Percentiles rank a stretch among this genome's conserved stretches.
Evolutionary conservation across 2,797 vertebrate genomes (phyloP).

Genomic region (Falco rusticolus): DNA sequence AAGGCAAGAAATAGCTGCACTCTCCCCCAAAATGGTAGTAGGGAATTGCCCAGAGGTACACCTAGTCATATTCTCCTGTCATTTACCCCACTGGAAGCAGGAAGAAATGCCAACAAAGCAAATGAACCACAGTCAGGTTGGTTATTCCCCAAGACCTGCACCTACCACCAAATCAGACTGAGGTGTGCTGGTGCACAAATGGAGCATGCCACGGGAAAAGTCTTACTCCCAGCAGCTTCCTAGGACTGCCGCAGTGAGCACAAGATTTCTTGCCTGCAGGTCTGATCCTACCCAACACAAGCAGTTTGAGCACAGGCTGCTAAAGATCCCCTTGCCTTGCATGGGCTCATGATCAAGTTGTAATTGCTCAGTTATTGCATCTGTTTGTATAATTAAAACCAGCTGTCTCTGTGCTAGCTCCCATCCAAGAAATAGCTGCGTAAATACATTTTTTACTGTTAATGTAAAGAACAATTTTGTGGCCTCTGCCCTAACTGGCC

Average conservation of each 20-base stretch:
- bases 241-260: background rate
- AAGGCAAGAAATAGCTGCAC: background rate
- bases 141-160: background rate
- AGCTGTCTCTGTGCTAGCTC: background rate
- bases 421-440: slow-evolving; percentile 29
- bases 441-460: slow-evolving; percentile 55
- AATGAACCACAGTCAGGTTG: background rate
- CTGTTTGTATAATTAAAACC: slow-evolving; percentile 48
- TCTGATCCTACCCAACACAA: background rate
- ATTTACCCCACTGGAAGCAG: background rate
- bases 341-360: slow-evolving; percentile 24
- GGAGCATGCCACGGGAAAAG: background rate
- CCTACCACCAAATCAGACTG: background rate
- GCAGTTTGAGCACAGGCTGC: background rate
- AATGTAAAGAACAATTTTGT: slow-evolving; percentile 55
- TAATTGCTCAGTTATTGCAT: slow-evolving; percentile 53
- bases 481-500: slow-evolving; percentile 55
- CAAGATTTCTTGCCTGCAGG: background rate
- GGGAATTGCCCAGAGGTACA: background rate
- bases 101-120: background rate
- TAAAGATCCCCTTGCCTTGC: background rate
- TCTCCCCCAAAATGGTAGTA: background rate
- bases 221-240: background rate
- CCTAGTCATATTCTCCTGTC: background rate
- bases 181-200: background rate